Conservation (phyloP, 2,797 vertebrate species). For the Novumbra hubbsi region DNA sequence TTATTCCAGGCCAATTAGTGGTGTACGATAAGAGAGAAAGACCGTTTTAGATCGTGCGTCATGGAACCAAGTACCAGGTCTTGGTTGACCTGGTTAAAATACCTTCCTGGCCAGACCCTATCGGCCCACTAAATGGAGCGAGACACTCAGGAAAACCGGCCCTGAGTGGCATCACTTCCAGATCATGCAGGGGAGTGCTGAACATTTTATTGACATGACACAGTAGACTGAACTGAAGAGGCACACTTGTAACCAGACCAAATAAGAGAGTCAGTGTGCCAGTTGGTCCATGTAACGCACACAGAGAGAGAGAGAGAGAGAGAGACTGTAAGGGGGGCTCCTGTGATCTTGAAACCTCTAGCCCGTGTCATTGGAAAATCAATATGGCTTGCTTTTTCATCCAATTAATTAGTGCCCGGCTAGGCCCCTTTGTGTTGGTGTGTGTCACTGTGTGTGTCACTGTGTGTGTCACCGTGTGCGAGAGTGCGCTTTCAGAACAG, state of each 20-base stretch:
- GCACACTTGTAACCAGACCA: conserved; percentile 45
- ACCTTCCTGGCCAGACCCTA: conserved; percentile 52
- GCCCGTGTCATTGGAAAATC: conserved; percentile 71
- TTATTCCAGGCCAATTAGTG: conserved; percentile 4
- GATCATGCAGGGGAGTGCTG: conserved; percentile 12
- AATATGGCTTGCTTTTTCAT: conserved; percentile 64
- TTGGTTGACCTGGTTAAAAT: conserved; percentile 71
- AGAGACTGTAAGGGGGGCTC: conserved; percentile 21
- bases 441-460: conserved; percentile 22
- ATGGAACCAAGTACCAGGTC: conserved; percentile 41
- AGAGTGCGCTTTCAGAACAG: not conserved
- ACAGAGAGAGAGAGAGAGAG: conserved; percentile 25
- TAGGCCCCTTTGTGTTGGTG: conserved; percentile 40
- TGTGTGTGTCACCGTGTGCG: conserved; percentile 6
- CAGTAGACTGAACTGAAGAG: conserved; percentile 6
- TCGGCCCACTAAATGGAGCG: conserved; percentile 45
- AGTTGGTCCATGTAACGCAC: conserved; percentile 13
- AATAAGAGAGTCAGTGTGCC: conserved; percentile 55
- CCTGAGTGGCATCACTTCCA: conserved; percentile 39
- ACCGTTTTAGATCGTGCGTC: conserved; percentile 42
- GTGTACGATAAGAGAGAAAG: conserved; percentile 34
- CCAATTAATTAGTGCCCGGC: conserved; percentile 70
- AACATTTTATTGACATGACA: conserved; percentile 46
- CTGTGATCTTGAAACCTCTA: conserved; percentile 62
- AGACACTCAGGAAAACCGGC: conserved; percentile 31